phyloP scores from a whole-genome alignment of 2,113 vertebrate species.

The Syngnathus floridae region DNA sequence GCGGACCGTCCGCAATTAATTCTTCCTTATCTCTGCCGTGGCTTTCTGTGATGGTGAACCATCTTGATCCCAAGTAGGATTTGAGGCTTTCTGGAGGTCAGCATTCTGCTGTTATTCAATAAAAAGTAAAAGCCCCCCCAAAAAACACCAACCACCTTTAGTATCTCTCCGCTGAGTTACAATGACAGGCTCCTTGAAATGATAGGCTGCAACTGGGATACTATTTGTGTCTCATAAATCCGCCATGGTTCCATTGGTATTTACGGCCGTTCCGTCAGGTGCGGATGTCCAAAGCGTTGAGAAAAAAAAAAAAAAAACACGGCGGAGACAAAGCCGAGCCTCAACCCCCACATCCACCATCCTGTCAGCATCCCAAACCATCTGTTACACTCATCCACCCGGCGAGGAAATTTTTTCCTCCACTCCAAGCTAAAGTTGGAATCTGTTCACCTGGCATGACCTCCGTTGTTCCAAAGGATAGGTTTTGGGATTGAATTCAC shows the following conservation, averaged over 20 bases:
- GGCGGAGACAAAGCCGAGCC: conserved; percentile 1
- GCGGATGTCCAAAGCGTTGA: conserved; percentile 4
- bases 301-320: conserved; percentile 1
- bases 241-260: conserved; percentile 35
- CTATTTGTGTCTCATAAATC: conserved; percentile 53
- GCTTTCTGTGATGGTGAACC: not conserved
- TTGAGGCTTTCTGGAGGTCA: not conserved
- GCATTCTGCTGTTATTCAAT: not conserved
- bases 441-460: not conserved
- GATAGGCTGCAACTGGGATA: conserved; percentile 38
- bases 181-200: conserved; percentile 38
- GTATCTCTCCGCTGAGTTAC: conserved; percentile 21
- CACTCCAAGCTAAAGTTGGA: not conserved
- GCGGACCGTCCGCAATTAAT: conserved; percentile 8
- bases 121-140: not conserved
- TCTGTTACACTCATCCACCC: conserved; percentile 9
- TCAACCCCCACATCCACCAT: not conserved
- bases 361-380: conserved; percentile 1
- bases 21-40: not conserved
- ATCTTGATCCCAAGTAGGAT: not conserved
- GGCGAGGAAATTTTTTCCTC: conserved; percentile 10
- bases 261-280: conserved; percentile 17
- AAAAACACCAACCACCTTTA: not conserved
- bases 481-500: not conserved
- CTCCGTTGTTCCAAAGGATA: not conserved